These are phyloP conservation scores for Chrysolina americana DNA, from an alignment of 2,888 invertebrate species.

Conservation along the genomic window DNA sequence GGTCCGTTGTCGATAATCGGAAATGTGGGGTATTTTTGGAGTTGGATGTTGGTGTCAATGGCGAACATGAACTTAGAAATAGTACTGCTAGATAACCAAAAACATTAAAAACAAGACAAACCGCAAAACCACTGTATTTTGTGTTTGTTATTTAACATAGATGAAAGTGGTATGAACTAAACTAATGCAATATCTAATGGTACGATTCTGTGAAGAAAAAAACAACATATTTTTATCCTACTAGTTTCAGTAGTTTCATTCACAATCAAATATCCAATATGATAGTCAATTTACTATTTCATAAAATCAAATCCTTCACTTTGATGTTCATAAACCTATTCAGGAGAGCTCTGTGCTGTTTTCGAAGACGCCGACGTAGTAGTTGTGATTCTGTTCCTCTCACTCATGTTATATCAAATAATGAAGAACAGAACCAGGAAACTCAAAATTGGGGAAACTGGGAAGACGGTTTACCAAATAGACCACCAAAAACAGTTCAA, in stretches of 20 bases:
- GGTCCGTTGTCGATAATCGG: no score
- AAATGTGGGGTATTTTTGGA: no score
- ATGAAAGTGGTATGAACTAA: no score
- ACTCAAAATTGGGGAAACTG: slow-evolving; percentile 74
- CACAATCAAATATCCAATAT: slow-evolving; percentile 34
- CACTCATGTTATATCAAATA: slow-evolving; percentile 71
- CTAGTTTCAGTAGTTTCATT: background rate
- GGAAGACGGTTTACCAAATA: slow-evolving; percentile 72
- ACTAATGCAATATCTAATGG: background rate
- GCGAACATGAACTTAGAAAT: no score
- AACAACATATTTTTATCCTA: background rate
- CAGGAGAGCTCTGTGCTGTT: slow-evolving; percentile 76
- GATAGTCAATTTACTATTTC: slow-evolving; percentile 49
- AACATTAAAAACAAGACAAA: no score
- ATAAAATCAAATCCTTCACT: slow-evolving; percentile 73
- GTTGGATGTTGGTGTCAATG: no score
- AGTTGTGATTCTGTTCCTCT: slow-evolving; percentile 73
- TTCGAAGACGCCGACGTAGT: slow-evolving; percentile 72
- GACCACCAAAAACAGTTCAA: slow-evolving; percentile 71
- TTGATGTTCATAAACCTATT: slow-evolving; percentile 72
- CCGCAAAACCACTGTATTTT: no score
- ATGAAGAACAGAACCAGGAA: slow-evolving; percentile 56
- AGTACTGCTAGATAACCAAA: background rate
- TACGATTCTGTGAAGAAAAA: background rate
- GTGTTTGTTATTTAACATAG: no score